Base-by-base conservation (phyloP, 2,797 vertebrate species). In the Novumbra hubbsi region DNA sequence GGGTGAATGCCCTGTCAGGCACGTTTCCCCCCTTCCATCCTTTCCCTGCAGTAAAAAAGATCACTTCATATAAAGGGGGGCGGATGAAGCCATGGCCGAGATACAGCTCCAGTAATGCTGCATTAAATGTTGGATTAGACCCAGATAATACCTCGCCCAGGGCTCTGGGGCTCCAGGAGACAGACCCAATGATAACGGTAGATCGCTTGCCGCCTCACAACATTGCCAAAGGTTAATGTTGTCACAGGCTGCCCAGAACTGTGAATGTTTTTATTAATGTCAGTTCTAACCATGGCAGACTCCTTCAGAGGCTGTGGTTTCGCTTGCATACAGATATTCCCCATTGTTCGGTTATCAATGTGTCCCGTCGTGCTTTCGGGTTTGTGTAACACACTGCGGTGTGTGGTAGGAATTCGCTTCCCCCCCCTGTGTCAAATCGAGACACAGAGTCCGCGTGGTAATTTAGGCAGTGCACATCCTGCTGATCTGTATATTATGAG, bases 1-100 rank as follows among this genome's bases (percentile, higher is more conserved):
- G 41, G 34, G 52, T 65, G 30, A 81, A 80, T 77, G 45, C 78
- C 70, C 52, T 55, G 57, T 72, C 78, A 73, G 73, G 34, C 55
- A 60, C 14, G 55, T 60, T 60, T 60, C 1, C 55, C 21, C 21
- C 55, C 55, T 45, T 60, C 21, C n/a, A 30, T 32, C 48, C 48
- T 17, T 11, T 55, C 32, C 11, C 21, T 28, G 49, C 28, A 68
- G 60, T 12, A 75, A 74, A 74, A 72, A 79, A 74, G 78, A 60
- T 24, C 63, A 64, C 63, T 34, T 30, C 30, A 64, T 64, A 34
- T 64, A 32, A 64, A 64, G 28, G 15, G n/a, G 49, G 27, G 8
- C 2, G 68, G 68, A 70, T 70, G 34, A 70, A 70, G 68, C 68
- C 49, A 32, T 28, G 27, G 68, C 48, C 27, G 16, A 70, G 68